Evolutionary conservation across 1,140 invertebrate genomes (phyloP).

Genomic region (Drosophila aff.): DNA sequence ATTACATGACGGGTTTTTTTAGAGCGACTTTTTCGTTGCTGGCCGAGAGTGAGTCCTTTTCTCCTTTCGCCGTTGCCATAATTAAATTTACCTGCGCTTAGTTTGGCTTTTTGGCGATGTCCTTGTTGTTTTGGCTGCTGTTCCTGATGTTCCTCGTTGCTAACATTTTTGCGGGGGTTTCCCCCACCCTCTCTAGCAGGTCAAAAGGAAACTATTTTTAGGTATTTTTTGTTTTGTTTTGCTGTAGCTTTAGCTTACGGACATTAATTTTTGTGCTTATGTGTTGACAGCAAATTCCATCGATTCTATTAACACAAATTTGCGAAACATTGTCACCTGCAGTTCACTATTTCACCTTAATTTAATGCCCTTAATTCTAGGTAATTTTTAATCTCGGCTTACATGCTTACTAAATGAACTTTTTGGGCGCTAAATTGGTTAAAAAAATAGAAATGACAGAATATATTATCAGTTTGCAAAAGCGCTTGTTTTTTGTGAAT

Average conservation of each 20-base stretch:
- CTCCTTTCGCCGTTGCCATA: slow-evolving; percentile 36
- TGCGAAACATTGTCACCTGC: slow-evolving; percentile 9
- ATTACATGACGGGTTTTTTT: slow-evolving; percentile 8
- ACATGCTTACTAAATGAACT: slow-evolving; percentile 31
- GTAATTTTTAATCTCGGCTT: slow-evolving; percentile 37
- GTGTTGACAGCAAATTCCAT: slow-evolving; percentile 55
- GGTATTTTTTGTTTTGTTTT: no score
- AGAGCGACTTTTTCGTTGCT: neutral
- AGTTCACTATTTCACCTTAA: neutral
- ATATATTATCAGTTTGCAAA: slow-evolving; percentile 17
- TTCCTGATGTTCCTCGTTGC: slow-evolving; percentile 10
- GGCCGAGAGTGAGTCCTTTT: neutral
- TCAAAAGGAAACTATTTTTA: slow-evolving; percentile 17
- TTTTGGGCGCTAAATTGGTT: slow-evolving; percentile 3
- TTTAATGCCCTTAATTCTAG: slow-evolving; percentile 24
- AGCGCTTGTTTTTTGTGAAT: slow-evolving; percentile 8
- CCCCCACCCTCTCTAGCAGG: slow-evolving; percentile 8
- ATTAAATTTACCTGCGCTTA: slow-evolving; percentile 76
- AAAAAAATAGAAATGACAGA: slow-evolving; percentile 4
- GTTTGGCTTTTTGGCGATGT: slow-evolving; percentile 47
- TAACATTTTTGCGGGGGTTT: slow-evolving; percentile 4
- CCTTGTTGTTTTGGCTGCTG: slow-evolving; percentile 23
- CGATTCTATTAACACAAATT: slow-evolving; percentile 52
- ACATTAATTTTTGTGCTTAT: slow-evolving; percentile 13
- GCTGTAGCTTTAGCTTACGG: neutral